A percentile compares a stretch with the other conserved stretches of the same genome.
Evolutionary conservation across 2,113 vertebrate species (phyloP).

Genomic region (Ahaetulla prasina): DNA sequence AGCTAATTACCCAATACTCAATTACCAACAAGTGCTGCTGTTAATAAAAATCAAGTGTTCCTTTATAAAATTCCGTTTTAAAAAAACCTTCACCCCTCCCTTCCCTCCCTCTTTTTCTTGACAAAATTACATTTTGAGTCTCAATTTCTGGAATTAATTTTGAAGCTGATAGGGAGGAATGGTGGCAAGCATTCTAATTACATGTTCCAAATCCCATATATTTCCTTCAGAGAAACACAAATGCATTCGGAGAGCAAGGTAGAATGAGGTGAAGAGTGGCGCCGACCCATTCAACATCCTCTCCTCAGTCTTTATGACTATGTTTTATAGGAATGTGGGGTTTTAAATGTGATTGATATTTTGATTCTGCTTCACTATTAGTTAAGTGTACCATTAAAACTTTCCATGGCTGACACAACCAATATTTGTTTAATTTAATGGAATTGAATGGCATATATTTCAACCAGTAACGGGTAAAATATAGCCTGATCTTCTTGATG

Average conservation of each 20-base stretch:
- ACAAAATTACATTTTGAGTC: conserved; percentile 20
- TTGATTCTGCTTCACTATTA: conserved; percentile 41
- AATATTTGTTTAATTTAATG: conserved; percentile 55
- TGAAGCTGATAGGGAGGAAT: neutral
- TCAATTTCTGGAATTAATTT: neutral
- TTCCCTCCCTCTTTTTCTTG: neutral
- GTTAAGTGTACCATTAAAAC: conserved; percentile 55
- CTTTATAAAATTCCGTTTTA: neutral
- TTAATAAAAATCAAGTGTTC: neutral
- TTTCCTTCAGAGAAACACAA: conserved; percentile 10
- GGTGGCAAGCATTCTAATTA: conserved; percentile 1
- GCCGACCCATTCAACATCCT: conserved; percentile 33
- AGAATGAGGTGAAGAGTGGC: neutral
- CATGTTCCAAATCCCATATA: conserved; percentile 18
- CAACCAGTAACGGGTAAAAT: conserved; percentile 44
- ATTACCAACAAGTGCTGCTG: neutral
- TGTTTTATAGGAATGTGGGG: conserved; percentile 40
- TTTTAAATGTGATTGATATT: conserved; percentile 32
- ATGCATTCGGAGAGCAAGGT: conserved; percentile 18
- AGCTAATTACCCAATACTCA: neutral
- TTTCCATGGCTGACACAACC: conserved; percentile 38
- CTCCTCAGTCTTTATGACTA: conserved; percentile 34
- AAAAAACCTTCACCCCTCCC: neutral
- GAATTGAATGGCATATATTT: conserved; percentile 36
- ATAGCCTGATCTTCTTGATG: neutral